Evolutionary conservation across 1,140 invertebrate genomes (phyloP), one percentile per base, ranked within the genome.

Genomic region (Drosophila albomicans): DNA sequence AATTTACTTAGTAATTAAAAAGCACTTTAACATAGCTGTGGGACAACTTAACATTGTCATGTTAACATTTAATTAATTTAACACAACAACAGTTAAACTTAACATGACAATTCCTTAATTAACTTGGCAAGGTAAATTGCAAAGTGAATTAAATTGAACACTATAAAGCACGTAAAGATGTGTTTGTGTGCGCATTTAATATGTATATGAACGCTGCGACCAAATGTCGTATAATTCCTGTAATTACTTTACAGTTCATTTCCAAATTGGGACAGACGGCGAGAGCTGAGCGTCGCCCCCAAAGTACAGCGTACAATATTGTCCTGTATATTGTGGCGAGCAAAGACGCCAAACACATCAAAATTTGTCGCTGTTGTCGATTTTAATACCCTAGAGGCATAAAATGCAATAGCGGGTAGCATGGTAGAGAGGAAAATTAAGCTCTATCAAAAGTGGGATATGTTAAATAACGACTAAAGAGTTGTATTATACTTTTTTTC

Each of bases 201-300:
- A 13, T 30, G 51, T 52, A 1, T 52, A 7, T n/a, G 6, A 4
- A 32, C 51, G 28, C 5, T 35, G 28, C 30, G 51, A 32, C 25
- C 51, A 6, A 54, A 65, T 56, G 41, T 48, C 62, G 46, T 65
- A 65, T 57, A 66, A 57, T 49, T 48, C 46, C 45, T 45, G 46
- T 67, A 72, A 72, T 72, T 72, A 56, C 48, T 67, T 72, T 72
- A 51, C 63, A 52, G 70, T 66, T 67, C 45, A 67, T 72, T 67
- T 52, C 32, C 10, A 58, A 58, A 28, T 48, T 65, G 43, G 52
- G 51, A 25, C 48, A 54, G 20, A 25, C 20, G 20, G 20, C 20
- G 20, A 25, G 16, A 52, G n/a, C 41, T 32, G 63, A 32, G 28
- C 63, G n/a, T 25, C 20, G 20, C 20, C 43, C 32, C 41, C 32